phyloP scores from a whole-genome alignment of 2,113 vertebrate species.

The Baryphthengus martii region DNA sequence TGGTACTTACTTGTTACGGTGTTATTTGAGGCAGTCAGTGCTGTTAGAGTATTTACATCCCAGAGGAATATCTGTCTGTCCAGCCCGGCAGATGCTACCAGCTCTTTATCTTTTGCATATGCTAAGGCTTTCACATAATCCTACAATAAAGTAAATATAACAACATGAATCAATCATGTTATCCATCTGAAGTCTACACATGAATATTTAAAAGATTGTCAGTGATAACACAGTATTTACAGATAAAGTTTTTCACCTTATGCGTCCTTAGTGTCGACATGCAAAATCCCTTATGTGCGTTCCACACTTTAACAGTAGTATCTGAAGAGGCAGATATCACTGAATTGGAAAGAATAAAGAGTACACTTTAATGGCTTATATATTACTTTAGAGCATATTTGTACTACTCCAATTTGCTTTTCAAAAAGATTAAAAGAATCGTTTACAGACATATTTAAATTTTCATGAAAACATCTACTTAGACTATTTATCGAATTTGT shows the following conservation, averaged over 20 bases:
- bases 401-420: background rate
- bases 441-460: background rate
- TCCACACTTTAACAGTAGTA: conserved; percentile 99
- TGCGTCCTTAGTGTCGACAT: conserved; percentile 99
- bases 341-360: conserved; percentile 69
- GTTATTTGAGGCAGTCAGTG: conserved; percentile 98
- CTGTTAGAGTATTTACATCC: conserved; percentile 98
- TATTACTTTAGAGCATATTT: background rate
- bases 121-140: conserved; percentile 98
- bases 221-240: background rate
- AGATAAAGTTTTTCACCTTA: conserved; percentile 78
- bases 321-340: conserved; percentile 98
- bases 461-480: background rate
- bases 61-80: conserved; percentile 99
- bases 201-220: background rate
- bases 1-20: conserved; percentile 94
- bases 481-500: background rate
- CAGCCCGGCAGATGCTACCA: conserved; percentile 94
- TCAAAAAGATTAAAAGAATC: background rate
- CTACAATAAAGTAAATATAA: conserved; percentile 61
- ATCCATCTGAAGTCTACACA: background rate
- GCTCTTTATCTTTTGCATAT: conserved; percentile 97
- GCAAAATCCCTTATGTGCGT: conserved; percentile 99
- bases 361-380: background rate
- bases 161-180: background rate